phyloP scores from a whole-genome alignment of 2,888 invertebrate species.

The Imbricaverruca yamaguchii region DNA sequence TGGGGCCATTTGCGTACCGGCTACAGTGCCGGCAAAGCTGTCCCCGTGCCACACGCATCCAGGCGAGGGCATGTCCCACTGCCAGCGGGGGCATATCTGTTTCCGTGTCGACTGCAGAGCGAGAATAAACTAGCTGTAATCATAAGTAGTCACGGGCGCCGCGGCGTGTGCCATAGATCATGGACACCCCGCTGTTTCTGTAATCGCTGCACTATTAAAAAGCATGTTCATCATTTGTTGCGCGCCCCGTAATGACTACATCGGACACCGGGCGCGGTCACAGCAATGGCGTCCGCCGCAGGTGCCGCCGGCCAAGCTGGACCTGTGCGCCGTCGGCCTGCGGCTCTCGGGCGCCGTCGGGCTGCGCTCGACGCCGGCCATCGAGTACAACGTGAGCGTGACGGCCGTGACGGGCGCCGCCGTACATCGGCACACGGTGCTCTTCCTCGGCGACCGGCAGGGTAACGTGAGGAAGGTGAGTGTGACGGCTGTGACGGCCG shows the following conservation, averaged over 20 bases:
- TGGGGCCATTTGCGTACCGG: too few relatives aligned
- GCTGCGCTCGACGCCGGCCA: not conserved
- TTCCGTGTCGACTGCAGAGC: not conserved
- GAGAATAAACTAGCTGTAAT: not conserved
- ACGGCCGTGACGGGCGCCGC: not conserved
- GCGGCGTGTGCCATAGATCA: not conserved
- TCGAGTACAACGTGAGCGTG: slow-evolving; percentile 1
- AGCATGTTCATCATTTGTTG: not conserved
- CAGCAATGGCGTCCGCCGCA: not conserved
- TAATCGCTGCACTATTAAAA: not conserved
- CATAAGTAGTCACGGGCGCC: not conserved
- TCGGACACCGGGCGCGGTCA: not conserved
- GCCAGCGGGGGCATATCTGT: too few relatives aligned
- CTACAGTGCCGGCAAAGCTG: too few relatives aligned
- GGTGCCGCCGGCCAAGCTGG: not conserved
- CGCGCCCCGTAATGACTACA: not conserved
- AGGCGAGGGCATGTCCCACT: too few relatives aligned
- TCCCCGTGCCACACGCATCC: too few relatives aligned
- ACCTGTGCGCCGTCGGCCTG: not conserved
- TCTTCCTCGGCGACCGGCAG: not conserved
- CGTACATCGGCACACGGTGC: slow-evolving; percentile 3
- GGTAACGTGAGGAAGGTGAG: not conserved
- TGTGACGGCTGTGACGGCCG: not conserved
- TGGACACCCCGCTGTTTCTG: not conserved
- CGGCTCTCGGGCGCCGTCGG: not conserved